Evolutionary conservation across 2,888 invertebrate genomes (phyloP), one percentile per base, ranked within the genome.

Genomic region (Drosophila nr. fundita): DNA sequence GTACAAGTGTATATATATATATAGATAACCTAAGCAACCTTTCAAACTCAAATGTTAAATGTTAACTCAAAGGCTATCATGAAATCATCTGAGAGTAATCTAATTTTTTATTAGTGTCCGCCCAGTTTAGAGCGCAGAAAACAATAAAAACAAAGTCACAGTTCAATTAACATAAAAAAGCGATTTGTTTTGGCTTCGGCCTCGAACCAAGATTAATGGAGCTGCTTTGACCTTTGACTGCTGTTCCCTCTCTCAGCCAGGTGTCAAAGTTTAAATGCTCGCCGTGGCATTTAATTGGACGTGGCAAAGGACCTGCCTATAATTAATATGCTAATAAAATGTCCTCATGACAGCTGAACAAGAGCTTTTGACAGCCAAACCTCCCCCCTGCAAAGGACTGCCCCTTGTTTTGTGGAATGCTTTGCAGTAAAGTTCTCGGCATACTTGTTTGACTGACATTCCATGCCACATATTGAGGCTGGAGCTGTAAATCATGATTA

Each of bases 161-260:
- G 57, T 72, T 83, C 91, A 90, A 92, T 91, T 91, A 91, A 83
- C 92, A 92, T 92, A 91, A 90, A 88, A 91, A 87, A 83, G 81
- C 83, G 86, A 92, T 92, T 91, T 92, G 85, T 91, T 87, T 80
- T 52, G 61, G 18, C 13, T n/a, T 42, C 15, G 29, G 48, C 10
- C 49, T 79, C 76, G 68, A 83, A 86, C 59, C 64, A 82, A 76
- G 87, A 86, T 83, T 83, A 83, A 83, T 83, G 84, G 58, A 67
- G 55, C 58, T 29, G 24, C 65, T 42, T 36, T 45, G 58, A 21
- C 42, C 11, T 53, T 29, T 36, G 42, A 21, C 50, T 54, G 45
- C 45, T 2, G 6, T 6, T n/a, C 11, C 40, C 40, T 18, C 40
- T 18, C 24, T 5, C 4, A 6, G 27, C 52, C 78, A 80, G 78